Percentiles rank a stretch among this genome's conserved stretches.
Evolutionary conservation across 2,797 vertebrate species (phyloP).

Genomic region (Ispidina lecontei): DNA sequence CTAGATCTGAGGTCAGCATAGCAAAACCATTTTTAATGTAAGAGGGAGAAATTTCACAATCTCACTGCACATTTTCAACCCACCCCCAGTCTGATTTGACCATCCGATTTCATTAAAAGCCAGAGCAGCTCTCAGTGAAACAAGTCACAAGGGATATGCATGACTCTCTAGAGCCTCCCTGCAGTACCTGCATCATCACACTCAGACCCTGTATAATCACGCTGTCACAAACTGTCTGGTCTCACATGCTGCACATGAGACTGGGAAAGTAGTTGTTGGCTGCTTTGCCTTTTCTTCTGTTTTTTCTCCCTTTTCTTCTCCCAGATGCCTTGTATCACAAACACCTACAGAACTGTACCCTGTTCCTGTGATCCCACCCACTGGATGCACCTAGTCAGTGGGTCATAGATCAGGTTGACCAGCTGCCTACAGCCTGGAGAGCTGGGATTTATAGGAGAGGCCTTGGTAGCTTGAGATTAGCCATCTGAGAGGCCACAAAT

Average conservation of each 20-base stretch:
- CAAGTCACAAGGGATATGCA: neutral
- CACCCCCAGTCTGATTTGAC: neutral
- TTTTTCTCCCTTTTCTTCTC: neutral
- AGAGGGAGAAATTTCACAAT: neutral
- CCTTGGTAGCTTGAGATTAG: neutral
- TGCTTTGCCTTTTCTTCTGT: neutral
- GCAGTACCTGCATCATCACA: neutral
- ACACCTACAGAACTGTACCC: neutral
- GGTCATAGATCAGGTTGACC: neutral
- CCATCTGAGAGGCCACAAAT: neutral
- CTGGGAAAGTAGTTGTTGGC: neutral
- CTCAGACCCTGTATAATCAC: neutral
- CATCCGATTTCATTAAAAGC: neutral
- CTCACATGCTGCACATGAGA: neutral
- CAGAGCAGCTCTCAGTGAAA: neutral
- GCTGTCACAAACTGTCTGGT: neutral
- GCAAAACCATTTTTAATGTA: neutral
- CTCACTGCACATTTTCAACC: neutral
- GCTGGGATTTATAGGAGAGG: neutral
- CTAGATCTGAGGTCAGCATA: slow-evolving; percentile 9
- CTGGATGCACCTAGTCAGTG: rapidly evolving
- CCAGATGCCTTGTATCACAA: neutral
- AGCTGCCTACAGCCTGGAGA: neutral
- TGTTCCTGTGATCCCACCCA: neutral
- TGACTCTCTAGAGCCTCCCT: neutral